Evolutionary conservation across 2,113 vertebrate genomes (phyloP), one percentile per base, ranked within the genome.

Genomic region (Prinia subflava): DNA sequence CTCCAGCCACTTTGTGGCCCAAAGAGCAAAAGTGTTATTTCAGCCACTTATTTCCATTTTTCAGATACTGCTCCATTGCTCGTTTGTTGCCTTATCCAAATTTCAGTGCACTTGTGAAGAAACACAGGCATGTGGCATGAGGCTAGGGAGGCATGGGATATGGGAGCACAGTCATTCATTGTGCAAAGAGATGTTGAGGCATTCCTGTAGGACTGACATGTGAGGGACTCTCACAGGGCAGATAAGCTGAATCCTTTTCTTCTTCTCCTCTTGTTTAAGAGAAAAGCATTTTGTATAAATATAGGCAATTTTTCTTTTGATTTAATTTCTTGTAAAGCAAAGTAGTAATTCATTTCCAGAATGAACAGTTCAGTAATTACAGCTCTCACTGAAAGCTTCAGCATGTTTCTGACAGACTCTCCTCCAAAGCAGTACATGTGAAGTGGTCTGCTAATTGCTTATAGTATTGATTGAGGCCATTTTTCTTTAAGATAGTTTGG

Each of bases 281-380:
- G 39, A 56, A 81, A 81, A 67, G 30, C 4, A 11, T n/a, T 87
- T 67, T 60, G 46, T 65, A 57, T 62, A 35, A 37, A n/a, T 87
- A 35, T 33, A 84, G 42, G 27, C 37, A 78, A 6, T 62, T 68
- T 94, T 79, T 57, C 12, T 63, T 79, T 60, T 80, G 8, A 24
- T 31, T 74, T 77, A 28, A 37, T 77, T 86, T 73, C 22, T 89
- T 78, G 39, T 76, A 50, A 88, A 93, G 42, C 27, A 53, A 84
- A 53, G 25, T 30, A 71, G 25, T 64, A 90, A 74, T 91, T 93
- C 3, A 60, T 90, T 96, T 94, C 96, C 47, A 88, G 79, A 85
- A 91, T 86, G 87, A 95, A 60, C n/a, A 84, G 28, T 59, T 37
- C 52, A 13, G 49, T 67, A 91, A 52, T 90, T 63, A 77, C 14